Conservation (phyloP, 2,113 vertebrate genomes). For the Rostratula benghalensis region DNA sequence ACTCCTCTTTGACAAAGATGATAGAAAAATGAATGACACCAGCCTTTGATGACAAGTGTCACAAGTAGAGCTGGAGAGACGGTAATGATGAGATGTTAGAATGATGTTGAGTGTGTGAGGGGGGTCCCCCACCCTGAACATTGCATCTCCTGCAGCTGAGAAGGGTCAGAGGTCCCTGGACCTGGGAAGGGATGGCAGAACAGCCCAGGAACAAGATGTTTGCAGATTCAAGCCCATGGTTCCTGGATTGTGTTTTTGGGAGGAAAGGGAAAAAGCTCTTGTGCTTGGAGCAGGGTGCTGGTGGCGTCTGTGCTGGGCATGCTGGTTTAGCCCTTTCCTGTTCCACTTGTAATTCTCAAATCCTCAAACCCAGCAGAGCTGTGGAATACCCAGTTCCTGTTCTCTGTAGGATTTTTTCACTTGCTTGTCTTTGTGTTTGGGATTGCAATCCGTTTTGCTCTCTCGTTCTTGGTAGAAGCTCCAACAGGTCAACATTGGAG, state of each 20-base stretch:
- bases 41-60: neutral
- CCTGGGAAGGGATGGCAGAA: neutral
- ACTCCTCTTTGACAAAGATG: neutral
- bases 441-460: neutral
- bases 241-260: rapidly evolving
- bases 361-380: neutral
- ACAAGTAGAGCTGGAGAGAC: neutral
- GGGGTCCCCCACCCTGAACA: no score
- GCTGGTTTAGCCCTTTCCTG: neutral
- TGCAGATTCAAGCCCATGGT: neutral
- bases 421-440: neutral
- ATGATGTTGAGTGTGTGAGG: no score
- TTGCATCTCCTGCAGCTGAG: neutral
- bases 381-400: neutral
- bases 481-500: neutral
- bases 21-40: neutral
- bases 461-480: rapidly evolving
- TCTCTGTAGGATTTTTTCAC: neutral
- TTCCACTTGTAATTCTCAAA: neutral
- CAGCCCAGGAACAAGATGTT: rapidly evolving
- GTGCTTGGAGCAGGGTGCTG: neutral
- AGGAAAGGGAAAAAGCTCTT: neutral
- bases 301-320: neutral
- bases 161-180: neutral
- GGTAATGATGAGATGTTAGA: rapidly evolving